These are phyloP conservation scores for Peribatodes rhomboidaria DNA, from an alignment of 2,888 invertebrate genomes.

Conservation along the genomic window DNA sequence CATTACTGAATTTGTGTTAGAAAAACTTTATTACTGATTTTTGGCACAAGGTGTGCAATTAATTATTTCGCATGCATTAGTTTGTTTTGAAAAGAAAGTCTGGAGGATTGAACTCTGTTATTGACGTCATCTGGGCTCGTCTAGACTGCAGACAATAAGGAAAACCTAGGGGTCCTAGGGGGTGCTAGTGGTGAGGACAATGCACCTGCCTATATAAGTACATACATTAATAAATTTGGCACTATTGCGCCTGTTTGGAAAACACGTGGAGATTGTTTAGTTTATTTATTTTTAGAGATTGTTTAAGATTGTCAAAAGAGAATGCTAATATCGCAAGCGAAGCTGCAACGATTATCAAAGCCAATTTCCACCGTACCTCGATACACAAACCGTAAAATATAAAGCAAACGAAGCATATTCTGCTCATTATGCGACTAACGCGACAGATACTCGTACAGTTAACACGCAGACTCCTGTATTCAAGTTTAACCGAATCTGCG, in stretches of 20 bases:
- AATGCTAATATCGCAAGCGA: background rate
- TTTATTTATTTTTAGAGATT: background rate
- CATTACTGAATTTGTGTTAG: conserved; percentile 1
- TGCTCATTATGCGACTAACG: conserved; percentile 13
- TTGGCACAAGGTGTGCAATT: conserved; percentile 25
- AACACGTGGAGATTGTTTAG: background rate
- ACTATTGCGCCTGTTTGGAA: no score
- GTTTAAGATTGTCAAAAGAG: background rate
- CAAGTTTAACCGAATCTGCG: conserved; percentile 48
- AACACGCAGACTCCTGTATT: conserved; percentile 26
- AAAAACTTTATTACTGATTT: conserved; percentile 9
- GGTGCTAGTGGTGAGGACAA: conserved; percentile 48
- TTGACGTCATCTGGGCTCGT: conserved; percentile 66
- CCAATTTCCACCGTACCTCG: background rate
- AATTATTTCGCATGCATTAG: conserved; percentile 39
- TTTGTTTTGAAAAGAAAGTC: conserved; percentile 49
- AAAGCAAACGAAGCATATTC: conserved; percentile 6
- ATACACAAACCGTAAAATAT: conserved; percentile 15
- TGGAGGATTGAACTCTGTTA: conserved; percentile 52
- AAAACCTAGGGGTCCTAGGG: conserved; percentile 50
- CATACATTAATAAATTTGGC: no score
- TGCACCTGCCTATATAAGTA: conserved; percentile 51
- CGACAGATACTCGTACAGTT: conserved; percentile 21
- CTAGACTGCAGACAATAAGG: conserved; percentile 71
- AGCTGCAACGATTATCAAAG: conserved; percentile 6